Percentiles rank a stretch among this genome's conserved stretches.
Evolutionary conservation across 2,888 invertebrate species (phyloP).

Genomic region (Antheraea assamensis): DNA sequence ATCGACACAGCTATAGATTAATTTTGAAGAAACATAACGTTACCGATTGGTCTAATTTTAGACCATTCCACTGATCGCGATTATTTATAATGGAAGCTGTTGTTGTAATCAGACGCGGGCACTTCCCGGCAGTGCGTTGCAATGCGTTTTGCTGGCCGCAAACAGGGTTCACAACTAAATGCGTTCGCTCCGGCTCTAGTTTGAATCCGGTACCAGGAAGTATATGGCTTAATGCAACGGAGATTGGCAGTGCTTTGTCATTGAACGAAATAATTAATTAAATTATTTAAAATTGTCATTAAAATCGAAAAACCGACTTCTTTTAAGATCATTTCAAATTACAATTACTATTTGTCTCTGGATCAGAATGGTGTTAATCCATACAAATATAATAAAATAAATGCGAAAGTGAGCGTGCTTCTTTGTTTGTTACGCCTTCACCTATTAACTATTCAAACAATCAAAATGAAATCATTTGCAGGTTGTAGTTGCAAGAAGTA

Average conservation of each 20-base stretch:
- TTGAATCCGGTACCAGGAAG: slow-evolving; percentile 59
- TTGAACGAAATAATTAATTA: slow-evolving; percentile 48
- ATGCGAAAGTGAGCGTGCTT: too few species aligned
- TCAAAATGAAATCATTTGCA: too few species aligned
- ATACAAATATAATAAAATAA: too few species aligned
- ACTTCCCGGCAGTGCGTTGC: slow-evolving; percentile 49
- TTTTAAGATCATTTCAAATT: too few species aligned
- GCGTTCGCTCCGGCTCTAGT: slow-evolving; percentile 40
- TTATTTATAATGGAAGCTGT: slow-evolving; percentile 52
- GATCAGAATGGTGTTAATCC: too few species aligned
- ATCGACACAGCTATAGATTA: slow-evolving; percentile 41
- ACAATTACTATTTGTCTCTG: too few species aligned
- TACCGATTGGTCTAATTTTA: slow-evolving; percentile 62
- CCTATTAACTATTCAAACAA: too few species aligned
- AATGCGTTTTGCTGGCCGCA: slow-evolving; percentile 43
- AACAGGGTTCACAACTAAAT: slow-evolving; percentile 47
- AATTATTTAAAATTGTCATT: slow-evolving; percentile 37
- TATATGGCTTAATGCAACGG: slow-evolving; percentile 41
- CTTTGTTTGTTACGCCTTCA: too few species aligned
- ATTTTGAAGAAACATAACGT: slow-evolving; percentile 49
- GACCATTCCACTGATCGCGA: slow-evolving; percentile 46
- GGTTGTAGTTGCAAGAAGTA: too few species aligned
- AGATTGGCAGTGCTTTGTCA: slow-evolving; percentile 61
- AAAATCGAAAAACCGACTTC: too few species aligned
- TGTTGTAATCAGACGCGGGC: slow-evolving; percentile 47